phyloP scores from a whole-genome alignment of 1,140 invertebrate species.

The Telenomus remus region DNA sequence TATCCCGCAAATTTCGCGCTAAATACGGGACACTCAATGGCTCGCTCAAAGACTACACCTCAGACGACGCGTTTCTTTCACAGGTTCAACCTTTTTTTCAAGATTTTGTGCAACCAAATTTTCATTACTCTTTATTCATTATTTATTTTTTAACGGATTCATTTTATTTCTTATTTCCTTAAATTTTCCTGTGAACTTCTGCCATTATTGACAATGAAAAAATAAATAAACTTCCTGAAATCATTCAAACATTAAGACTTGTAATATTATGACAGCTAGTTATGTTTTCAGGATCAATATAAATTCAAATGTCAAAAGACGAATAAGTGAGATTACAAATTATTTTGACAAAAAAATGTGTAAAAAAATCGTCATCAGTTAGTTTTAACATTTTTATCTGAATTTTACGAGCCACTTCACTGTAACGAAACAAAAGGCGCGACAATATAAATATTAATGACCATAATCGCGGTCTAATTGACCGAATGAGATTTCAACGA shows the following conservation, averaged over 20 bases:
- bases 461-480: too few relatives aligned
- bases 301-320: slow-evolving; percentile 26
- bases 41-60: background rate
- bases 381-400: too few relatives aligned
- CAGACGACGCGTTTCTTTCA: background rate
- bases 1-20: slow-evolving; percentile 38
- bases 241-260: slow-evolving; percentile 11
- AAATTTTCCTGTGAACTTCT: background rate
- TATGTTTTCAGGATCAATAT: slow-evolving; percentile 25
- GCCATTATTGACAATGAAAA: slow-evolving; percentile 4
- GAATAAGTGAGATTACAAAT: slow-evolving; percentile 36
- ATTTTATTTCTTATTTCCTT: too few relatives aligned
- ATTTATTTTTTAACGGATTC: too few relatives aligned
- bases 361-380: too few relatives aligned
- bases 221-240: too few relatives aligned
- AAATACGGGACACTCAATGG: slow-evolving; percentile 34
- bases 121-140: too few relatives aligned
- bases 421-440: too few relatives aligned
- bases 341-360: slow-evolving; percentile 20
- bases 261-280: slow-evolving; percentile 27
- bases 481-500: too few relatives aligned
- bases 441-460: too few relatives aligned
- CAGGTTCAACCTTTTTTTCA: background rate
- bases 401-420: too few relatives aligned
- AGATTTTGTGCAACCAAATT: background rate